These are phyloP conservation scores for Polyodon spathula DNA, from an alignment of 2,113 vertebrate species.

Conservation along the genomic window DNA sequence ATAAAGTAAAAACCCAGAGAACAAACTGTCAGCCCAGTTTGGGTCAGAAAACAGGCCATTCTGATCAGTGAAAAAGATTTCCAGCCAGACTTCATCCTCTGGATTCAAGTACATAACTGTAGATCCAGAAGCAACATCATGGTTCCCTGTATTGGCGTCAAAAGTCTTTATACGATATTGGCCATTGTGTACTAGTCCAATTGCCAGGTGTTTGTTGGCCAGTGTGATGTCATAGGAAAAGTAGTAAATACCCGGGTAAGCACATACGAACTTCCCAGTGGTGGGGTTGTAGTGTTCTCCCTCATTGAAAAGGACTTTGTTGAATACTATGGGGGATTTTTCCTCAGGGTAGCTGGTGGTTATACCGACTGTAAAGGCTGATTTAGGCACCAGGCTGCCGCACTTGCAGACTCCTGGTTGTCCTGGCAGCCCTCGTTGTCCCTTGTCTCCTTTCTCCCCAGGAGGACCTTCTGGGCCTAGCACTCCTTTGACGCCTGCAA, in stretches of 20 bases:
- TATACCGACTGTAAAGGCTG: conserved; percentile 91
- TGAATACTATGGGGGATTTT: conserved; percentile 81
- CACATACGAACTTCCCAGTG: conserved; percentile 90
- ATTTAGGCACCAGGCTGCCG: conserved; percentile 80
- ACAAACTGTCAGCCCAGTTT: conserved; percentile 89
- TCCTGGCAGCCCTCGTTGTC: conserved; percentile 66
- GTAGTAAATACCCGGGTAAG: conserved; percentile 88
- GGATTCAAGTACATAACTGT: conserved; percentile 83
- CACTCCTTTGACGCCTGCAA: conserved; percentile 62
- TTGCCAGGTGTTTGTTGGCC: conserved; percentile 93
- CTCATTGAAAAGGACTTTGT: conserved; percentile 90
- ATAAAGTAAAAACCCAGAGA: conserved; percentile 91
- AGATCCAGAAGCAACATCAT: conserved; percentile 88
- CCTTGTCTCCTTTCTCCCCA: conserved; percentile 76
- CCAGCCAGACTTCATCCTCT: conserved; percentile 95
- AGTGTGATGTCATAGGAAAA: conserved; percentile 96
- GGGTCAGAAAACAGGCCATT: conserved; percentile 92
- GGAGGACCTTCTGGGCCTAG: conserved; percentile 57
- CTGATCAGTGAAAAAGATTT: conserved; percentile 91
- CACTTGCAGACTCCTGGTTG: conserved; percentile 76
- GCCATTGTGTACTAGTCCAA: conserved; percentile 86
- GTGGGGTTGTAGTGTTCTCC: conserved; percentile 83
- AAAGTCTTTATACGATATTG: conserved; percentile 90
- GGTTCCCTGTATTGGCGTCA: conserved; percentile 94
- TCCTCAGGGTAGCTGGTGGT: conserved; percentile 92